Conservation (phyloP, 2,113 vertebrate genomes). For the Dascyllus trimaculatus region DNA sequence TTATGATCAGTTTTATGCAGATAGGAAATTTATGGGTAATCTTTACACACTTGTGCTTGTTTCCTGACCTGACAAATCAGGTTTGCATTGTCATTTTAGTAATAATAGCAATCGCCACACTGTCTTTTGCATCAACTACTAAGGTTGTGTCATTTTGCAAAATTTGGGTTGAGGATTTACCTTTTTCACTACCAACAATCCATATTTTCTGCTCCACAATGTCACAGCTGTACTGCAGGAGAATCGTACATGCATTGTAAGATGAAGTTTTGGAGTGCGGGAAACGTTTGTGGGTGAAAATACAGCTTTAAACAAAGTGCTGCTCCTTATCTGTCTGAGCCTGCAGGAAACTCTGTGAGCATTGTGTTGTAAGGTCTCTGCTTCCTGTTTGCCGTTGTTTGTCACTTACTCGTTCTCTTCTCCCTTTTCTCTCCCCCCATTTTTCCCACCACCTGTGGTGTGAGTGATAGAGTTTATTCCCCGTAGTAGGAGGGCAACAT, state of each 20-base stretch:
- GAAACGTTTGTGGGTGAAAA: constrained; percentile 67
- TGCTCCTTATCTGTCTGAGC: constrained; percentile 79
- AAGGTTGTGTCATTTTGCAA: neutral
- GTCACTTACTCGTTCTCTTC: constrained; percentile 75
- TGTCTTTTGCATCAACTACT: constrained; percentile 2
- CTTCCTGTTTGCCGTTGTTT: constrained; percentile 83
- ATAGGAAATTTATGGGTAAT: neutral
- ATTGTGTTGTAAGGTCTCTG: constrained; percentile 79
- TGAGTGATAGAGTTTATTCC: constrained; percentile 76
- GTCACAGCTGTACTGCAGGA: constrained; percentile 28
- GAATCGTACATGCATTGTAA: constrained; percentile 13
- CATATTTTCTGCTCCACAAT: constrained; percentile 9
- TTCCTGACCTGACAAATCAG: no score
- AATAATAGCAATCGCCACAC: no score
- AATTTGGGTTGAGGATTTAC: neutral
- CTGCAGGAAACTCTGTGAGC: constrained; percentile 79
- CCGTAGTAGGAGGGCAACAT: constrained; percentile 73
- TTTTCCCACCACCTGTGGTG: constrained; percentile 81
- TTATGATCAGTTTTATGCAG: neutral
- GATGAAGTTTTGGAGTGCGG: constrained; percentile 52
- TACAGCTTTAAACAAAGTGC: constrained; percentile 73
- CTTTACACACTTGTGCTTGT: no score
- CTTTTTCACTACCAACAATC: neutral
- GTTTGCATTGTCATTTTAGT: no score
- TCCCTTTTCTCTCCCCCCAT: constrained; percentile 65